Percentiles rank a stretch among this genome's conserved stretches.
phyloP scores from a whole-genome alignment of 1,140 invertebrate genomes.

The Drosophila miranda region DNA sequence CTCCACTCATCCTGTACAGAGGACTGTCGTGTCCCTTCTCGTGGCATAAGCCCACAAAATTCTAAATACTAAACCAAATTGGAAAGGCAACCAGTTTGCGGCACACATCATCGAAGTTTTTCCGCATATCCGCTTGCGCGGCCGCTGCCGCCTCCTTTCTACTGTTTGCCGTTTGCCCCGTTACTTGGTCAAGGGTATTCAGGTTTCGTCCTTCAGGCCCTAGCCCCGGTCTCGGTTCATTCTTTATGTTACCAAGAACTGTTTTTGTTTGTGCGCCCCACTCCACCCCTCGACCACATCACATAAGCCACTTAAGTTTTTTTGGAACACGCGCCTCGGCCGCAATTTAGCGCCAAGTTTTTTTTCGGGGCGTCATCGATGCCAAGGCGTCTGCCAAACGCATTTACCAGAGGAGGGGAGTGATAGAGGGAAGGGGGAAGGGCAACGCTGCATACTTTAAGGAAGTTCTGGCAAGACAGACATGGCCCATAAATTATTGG shows the following conservation, averaged over 20 bases:
- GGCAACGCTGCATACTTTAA: conserved; percentile 65
- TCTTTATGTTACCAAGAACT: conserved; percentile 31
- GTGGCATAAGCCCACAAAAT: not conserved
- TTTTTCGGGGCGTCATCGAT: conserved; percentile 77
- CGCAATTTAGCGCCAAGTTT: conserved; percentile 77
- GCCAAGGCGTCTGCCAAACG: conserved; percentile 68
- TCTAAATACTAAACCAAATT: too few relatives aligned
- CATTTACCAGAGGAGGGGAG: conserved; percentile 37
- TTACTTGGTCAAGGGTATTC: conserved; percentile 13
- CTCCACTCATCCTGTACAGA: too few relatives aligned
- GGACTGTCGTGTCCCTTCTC: not conserved
- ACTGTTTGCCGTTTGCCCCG: not conserved
- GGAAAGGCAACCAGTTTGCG: too few relatives aligned
- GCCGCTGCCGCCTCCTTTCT: not conserved
- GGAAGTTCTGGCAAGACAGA: conserved; percentile 62
- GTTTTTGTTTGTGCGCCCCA: conserved; percentile 27
- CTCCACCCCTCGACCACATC: conserved; percentile 27
- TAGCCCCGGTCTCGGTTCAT: conserved; percentile 2
- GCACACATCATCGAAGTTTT: too few relatives aligned
- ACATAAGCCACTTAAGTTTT: conserved; percentile 79
- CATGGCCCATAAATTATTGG: conserved; percentile 72
- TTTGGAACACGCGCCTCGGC: conserved; percentile 75
- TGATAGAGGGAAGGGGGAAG: too few relatives aligned
- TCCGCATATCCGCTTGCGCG: too few relatives aligned
- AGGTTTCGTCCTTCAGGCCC: conserved; percentile 5